Base-by-base conservation (phyloP, 2,888 invertebrate species). In the Magallana nippona region DNA sequence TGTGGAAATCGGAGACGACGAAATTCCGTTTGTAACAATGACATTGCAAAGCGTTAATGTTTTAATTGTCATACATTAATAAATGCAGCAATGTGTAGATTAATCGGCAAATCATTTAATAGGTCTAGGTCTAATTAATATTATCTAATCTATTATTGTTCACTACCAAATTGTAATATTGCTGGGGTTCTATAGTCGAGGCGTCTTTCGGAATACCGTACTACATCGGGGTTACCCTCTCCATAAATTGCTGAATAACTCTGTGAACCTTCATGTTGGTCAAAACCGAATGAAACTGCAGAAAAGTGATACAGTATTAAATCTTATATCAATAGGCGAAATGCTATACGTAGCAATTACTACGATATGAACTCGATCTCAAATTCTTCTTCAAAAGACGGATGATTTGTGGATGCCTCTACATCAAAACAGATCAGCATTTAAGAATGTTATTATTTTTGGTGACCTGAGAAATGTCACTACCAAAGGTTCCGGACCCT, bases 251-350 rank as follows among this genome's bases (percentile, higher is more conserved):
- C 71, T 71, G 71, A 71, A 71, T 71, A 71, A 71, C 71, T 27
- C 71, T 32, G 13, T 27, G 71, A 71, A 27, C 27, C 71, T 71
- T 71, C 71, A 71, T 71, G 71, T 71, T 71, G 71, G 71, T 71
- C 71, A 71, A 71, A 71, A 32, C 27, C 22, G 71, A 71, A 71
- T 71, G 71, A 71, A 71, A 71, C 32, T 22, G 71, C 71, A 71
- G 71, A 71, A 71, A 71, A 71, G 71, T 71, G 71, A 71, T 71
- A 71, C 71, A 71, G 71, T 71, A 71, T 71, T 71, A 71, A 71
- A 71, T 27, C 15, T 17, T 71, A 32, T 71, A 71, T 71, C 71
- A 71, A 71, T 71, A 71, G 71, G 71, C 15, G 71, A 71, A 71
- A 71, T 22, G 22, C 71, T 71, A 71, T 71, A 71, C 71, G 71